Evolutionary conservation across 2,888 invertebrate species (phyloP), one percentile per base, ranked within the genome.

Genomic region (Agonopterix subpropinquella): DNA sequence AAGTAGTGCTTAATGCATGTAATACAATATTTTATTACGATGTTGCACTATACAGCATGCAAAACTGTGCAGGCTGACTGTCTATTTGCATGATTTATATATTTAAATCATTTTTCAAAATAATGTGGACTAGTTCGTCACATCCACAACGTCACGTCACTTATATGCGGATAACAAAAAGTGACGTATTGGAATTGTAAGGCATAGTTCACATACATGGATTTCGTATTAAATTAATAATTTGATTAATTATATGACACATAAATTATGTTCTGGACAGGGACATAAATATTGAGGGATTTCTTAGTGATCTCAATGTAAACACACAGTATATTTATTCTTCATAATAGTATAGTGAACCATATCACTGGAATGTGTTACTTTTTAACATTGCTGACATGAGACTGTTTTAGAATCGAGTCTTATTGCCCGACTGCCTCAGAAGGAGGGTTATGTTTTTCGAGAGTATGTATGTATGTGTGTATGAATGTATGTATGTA

Each of bases 81-180:
- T 45, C 45, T 45, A 44, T 44, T 44, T 36, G 45, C 45, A 45
- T 45, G 45, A 45, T 45, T 45, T 45, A 45, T 45, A 39, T 45
- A 45, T 45, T 45, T 45, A 45, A 45, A 35, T 45, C 36, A 36
- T 45, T 45, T 36, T 35, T 45, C 44, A 36, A 36, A 36, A 36
- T 36, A 36, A 9, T 36, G 8, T 36, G 36, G 36, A 36, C 36
- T 8, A 36, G 36, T 36, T 36, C 36, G 36, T 36, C 36, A 36
- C 36, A 36, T 36, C 36, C 36, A 36, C 36, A 36, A 36, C 36
- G 44, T 44, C 44, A 44, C 44, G 44, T 44, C 44, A 44, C 44
- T 44, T 44, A 44, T 44, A 44, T 44, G 44, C 28, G 44, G 44
- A 44, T 15, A 15, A 44, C 44, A 44, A 44, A 44, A 44, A 44